Evolutionary conservation across 2,113 vertebrate genomes (phyloP).

Genomic region (Mugil cephalus): DNA sequence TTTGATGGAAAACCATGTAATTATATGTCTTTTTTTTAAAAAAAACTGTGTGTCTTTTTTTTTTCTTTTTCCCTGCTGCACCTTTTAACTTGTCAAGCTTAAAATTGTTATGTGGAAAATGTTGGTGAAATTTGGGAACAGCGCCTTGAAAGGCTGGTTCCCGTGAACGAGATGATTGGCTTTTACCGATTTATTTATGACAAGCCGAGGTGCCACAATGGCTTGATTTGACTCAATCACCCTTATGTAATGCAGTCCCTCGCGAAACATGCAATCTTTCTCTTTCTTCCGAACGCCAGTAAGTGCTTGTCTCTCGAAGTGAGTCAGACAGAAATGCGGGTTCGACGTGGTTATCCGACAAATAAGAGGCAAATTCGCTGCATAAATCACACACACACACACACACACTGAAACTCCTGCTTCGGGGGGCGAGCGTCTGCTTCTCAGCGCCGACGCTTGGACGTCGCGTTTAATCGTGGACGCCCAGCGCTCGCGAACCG

Average conservation of each 20-base stretch:
- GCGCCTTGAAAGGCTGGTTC: conserved; percentile 15
- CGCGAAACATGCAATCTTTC: conserved; percentile 33
- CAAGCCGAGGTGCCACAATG: conserved; percentile 29
- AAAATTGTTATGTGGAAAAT: conserved; percentile 18
- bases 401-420: neutral
- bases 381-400: conserved; percentile 17
- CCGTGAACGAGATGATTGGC: conserved; percentile 33
- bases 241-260: conserved; percentile 34
- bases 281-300: conserved; percentile 20
- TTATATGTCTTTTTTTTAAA: neutral
- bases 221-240: conserved; percentile 49
- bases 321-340: conserved; percentile 16
- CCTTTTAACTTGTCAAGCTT: conserved; percentile 35
- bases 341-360: conserved; percentile 25
- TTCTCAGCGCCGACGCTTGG: conserved; percentile 13
- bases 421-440: conserved; percentile 9
- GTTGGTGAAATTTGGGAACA: neutral
- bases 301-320: conserved; percentile 15
- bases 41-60: neutral
- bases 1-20: conserved; percentile 2
- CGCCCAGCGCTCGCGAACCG: neutral
- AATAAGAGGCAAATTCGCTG: conserved; percentile 30
- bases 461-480: conserved; percentile 23
- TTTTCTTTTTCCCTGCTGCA: neutral
- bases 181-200: conserved; percentile 53